Conservation (phyloP, 2,888 invertebrate genomes). For the Cerastis rubricosa region DNA sequence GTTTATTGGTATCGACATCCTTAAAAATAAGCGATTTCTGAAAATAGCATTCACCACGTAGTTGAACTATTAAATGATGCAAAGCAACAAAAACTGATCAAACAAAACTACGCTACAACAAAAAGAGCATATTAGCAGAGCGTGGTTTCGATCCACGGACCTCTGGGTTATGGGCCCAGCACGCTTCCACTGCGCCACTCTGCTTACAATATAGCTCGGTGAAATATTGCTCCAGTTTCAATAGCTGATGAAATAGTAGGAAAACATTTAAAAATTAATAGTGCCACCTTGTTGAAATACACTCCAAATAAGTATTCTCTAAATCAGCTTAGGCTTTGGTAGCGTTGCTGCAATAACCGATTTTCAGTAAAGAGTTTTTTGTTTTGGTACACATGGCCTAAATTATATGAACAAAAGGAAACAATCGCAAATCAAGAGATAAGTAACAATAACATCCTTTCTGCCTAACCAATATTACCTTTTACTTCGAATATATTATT, state of each 20-base stretch:
- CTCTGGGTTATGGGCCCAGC: constrained; percentile 97
- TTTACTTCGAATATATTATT: constrained; percentile 7
- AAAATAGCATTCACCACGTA: neutral
- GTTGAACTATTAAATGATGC: neutral
- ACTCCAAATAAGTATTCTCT: neutral
- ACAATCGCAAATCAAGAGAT: constrained; percentile 22
- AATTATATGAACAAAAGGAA: neutral
- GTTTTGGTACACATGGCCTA: neutral
- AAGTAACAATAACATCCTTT: neutral
- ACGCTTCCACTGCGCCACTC: constrained; percentile 96
- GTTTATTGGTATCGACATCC: neutral
- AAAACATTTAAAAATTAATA: neutral
- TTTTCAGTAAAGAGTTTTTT: neutral
- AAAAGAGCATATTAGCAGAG: constrained; percentile 50
- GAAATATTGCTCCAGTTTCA: neutral
- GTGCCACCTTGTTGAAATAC: neutral
- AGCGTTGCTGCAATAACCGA: neutral
- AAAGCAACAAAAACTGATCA: neutral
- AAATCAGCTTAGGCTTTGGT: neutral
- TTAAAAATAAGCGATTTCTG: neutral
- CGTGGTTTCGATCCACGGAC: constrained; percentile 96
- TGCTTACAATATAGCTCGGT: constrained; percentile 86
- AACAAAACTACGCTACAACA: neutral
- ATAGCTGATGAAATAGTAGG: neutral
- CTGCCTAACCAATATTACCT: constrained; percentile 17